Conservation (phyloP, 2,888 invertebrate species). For the Acanthoscelides obtectus region DNA sequence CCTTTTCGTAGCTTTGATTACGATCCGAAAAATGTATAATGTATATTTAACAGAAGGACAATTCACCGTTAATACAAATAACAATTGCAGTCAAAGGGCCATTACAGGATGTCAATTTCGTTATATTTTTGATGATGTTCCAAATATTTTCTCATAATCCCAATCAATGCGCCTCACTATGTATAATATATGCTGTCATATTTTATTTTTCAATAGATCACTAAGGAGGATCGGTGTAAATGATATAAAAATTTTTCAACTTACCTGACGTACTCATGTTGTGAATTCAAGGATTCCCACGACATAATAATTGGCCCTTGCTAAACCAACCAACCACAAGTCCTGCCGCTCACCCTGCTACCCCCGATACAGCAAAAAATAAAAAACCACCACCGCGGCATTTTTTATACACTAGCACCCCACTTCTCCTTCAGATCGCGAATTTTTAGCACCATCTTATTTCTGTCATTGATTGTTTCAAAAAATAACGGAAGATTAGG, state of each 20-base stretch:
- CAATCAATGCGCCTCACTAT: not conserved
- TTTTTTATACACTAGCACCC: not conserved
- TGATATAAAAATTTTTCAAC: too few relatives aligned
- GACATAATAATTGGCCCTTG: slow-evolving; percentile 65
- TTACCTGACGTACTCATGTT: slow-evolving; percentile 77
- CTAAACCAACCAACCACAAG: slow-evolving; percentile 5
- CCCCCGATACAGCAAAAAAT: not conserved
- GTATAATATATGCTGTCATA: too few relatives aligned
- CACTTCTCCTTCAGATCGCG: not conserved
- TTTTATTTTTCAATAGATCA: too few relatives aligned
- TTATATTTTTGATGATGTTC: not conserved
- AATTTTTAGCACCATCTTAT: not conserved
- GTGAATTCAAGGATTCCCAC: slow-evolving; percentile 80
- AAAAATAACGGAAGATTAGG: not conserved
- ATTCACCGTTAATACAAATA: too few relatives aligned
- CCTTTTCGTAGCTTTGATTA: too few relatives aligned
- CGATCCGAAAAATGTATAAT: too few relatives aligned
- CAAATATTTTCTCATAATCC: not conserved
- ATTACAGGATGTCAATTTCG: too few relatives aligned
- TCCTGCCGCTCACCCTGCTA: not conserved
- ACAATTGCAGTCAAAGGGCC: too few relatives aligned
- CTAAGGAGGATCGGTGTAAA: too few relatives aligned
- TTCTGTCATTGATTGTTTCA: not conserved
- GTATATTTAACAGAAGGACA: too few relatives aligned
- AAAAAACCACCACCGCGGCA: not conserved